phyloP scores from a whole-genome alignment of 2,797 vertebrate genomes.

The Platyrinchus mystaceus region DNA sequence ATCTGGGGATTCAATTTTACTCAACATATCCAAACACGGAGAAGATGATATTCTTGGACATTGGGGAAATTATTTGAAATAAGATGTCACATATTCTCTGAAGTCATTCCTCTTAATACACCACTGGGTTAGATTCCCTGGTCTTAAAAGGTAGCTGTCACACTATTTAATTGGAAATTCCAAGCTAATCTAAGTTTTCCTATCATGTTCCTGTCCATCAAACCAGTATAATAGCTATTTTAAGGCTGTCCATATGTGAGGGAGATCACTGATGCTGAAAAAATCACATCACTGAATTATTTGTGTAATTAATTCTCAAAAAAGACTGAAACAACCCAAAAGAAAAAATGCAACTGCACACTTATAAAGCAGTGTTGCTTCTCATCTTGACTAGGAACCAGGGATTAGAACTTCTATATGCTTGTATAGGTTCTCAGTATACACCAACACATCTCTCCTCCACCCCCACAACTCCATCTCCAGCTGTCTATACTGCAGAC shows the following conservation, averaged over 20 bases:
- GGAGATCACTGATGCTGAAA: neutral
- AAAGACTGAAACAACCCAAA: neutral
- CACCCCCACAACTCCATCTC: neutral
- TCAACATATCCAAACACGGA: neutral
- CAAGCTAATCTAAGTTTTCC: neutral
- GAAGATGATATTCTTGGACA: neutral
- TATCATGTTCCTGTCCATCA: neutral
- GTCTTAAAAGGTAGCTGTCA: neutral
- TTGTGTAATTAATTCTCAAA: conserved; percentile 4
- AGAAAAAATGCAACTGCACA: neutral
- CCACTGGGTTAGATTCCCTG: neutral
- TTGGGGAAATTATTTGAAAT: neutral
- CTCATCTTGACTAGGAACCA: neutral
- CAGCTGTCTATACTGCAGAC: neutral
- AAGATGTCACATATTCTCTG: neutral
- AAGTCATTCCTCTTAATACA: neutral
- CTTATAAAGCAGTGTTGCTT: neutral
- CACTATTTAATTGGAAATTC: neutral
- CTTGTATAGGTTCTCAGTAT: neutral
- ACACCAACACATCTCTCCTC: neutral
- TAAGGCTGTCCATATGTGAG: neutral
- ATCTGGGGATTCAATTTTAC: neutral
- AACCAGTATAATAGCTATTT: neutral
- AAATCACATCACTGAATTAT: neutral
- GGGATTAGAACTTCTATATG: neutral